Percentiles rank a stretch among this genome's conserved stretches.
phyloP scores from a whole-genome alignment of 2,113 vertebrate genomes.

The Orycteropus afer region DNA sequence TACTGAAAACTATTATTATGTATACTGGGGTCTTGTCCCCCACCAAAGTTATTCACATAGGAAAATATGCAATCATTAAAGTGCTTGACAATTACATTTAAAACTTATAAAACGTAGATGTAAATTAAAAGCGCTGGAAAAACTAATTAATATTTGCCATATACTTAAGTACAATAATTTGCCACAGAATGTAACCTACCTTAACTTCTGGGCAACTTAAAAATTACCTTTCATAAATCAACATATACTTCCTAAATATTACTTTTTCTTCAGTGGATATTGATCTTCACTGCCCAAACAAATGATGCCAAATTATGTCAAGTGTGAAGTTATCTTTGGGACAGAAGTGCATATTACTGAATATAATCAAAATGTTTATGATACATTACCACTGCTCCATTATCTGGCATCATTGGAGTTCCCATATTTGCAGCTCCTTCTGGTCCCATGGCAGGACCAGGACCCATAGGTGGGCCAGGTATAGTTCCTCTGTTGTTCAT shows the following conservation, averaged over 20 bases:
- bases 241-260: not conserved
- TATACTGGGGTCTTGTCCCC: not conserved
- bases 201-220: constrained; percentile 20
- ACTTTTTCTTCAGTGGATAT: not conserved
- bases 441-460: constrained; percentile 93
- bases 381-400: constrained; percentile 99
- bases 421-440: constrained; percentile 95
- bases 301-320: constrained; percentile 43
- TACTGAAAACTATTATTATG: constrained; percentile 30
- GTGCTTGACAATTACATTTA: not conserved
- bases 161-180: not conserved
- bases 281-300: not conserved
- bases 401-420: constrained; percentile 95
- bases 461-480: constrained; percentile 91
- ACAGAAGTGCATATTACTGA: constrained; percentile 75
- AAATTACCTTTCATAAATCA: not conserved
- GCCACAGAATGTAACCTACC: not conserved
- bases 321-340: constrained; percentile 89
- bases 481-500: constrained; percentile 95
- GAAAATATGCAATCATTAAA: not conserved
- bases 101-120: not conserved
- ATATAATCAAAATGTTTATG: constrained; percentile 82
- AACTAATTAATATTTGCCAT: not conserved
- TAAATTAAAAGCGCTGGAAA: constrained; percentile 1
- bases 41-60: constrained; percentile 3